A percentile compares a stretch with the other conserved stretches of the same genome.
These are phyloP conservation scores for Drosophila triauraria DNA, from an alignment of 1,140 invertebrate genomes.

Conservation along the genomic window DNA sequence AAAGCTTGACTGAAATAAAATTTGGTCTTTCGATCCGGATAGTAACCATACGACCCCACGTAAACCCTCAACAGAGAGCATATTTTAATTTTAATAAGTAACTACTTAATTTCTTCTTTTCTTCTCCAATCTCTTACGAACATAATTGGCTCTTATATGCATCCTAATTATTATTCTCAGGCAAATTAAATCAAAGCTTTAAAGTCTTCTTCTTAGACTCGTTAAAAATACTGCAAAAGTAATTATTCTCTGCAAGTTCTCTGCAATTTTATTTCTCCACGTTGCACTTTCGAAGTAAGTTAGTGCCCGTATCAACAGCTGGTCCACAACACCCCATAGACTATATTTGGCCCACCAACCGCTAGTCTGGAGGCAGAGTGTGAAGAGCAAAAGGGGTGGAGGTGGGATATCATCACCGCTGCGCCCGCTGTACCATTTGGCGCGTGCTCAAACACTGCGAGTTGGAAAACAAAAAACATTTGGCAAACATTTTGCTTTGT, in stretches of 20 bases:
- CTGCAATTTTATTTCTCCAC: neutral
- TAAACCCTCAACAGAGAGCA: no score
- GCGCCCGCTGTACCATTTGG: slow-evolving; percentile 39
- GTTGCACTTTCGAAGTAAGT: slow-evolving; percentile 7
- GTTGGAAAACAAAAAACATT: slow-evolving; percentile 32
- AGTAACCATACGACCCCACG: no score
- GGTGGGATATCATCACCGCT: slow-evolving; percentile 9
- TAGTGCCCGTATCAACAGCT: slow-evolving; percentile 58
- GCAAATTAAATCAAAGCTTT: neutral
- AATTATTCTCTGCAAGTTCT: neutral
- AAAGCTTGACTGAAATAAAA: no score
- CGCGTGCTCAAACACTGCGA: slow-evolving; percentile 56
- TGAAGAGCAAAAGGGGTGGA: neutral
- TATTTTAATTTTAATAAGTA: neutral
- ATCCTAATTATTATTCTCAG: neutral
- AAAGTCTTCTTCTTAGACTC: neutral
- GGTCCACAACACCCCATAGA: slow-evolving; percentile 19
- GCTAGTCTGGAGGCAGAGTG: slow-evolving; percentile 15
- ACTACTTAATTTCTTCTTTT: neutral
- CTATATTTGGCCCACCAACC: slow-evolving; percentile 33
- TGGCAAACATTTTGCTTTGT: slow-evolving; percentile 50
- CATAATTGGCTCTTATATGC: no score
- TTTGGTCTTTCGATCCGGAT: no score
- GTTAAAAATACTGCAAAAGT: neutral
- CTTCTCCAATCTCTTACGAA: no score